Evolutionary conservation across 2,888 invertebrate genomes (phyloP).

Genomic region (Linnaemya tessellans): DNA sequence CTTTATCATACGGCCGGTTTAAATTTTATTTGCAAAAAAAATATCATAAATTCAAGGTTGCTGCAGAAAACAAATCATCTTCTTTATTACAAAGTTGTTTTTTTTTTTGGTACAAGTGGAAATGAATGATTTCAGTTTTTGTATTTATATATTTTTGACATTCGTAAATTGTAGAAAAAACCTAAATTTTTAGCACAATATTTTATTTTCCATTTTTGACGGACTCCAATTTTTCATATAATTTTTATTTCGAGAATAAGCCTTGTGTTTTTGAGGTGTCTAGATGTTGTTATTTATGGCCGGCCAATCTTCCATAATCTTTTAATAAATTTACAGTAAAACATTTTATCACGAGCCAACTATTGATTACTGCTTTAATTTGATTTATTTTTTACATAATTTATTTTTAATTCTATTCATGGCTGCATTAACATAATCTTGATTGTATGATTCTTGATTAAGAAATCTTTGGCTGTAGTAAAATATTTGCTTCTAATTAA

Average conservation of each 20-base stretch:
- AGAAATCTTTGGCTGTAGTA: background rate
- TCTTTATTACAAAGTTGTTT: conserved; percentile 27
- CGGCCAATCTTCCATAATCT: too few species aligned
- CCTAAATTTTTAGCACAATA: background rate
- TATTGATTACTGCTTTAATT: background rate
- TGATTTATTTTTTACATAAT: background rate
- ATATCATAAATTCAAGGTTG: conserved; percentile 28
- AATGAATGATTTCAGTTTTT: conserved; percentile 24
- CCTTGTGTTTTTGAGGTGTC: background rate
- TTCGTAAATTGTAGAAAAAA: background rate
- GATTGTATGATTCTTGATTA: background rate
- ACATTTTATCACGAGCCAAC: background rate
- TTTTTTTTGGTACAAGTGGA: conserved; percentile 14
- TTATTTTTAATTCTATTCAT: background rate
- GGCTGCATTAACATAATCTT: background rate
- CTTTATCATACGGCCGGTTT: conserved; percentile 27
- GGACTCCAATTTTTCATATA: background rate
- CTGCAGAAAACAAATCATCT: conserved; percentile 34
- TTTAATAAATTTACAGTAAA: too few species aligned
- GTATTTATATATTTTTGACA: background rate
- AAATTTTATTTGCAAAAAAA: conserved; percentile 24
- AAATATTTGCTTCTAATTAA: background rate
- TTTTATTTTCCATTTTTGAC: background rate
- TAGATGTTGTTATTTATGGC: too few species aligned
- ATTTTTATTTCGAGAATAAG: background rate